phyloP scores from a whole-genome alignment of 1,140 invertebrate species.

The Pollicipes pollicipes region DNA sequence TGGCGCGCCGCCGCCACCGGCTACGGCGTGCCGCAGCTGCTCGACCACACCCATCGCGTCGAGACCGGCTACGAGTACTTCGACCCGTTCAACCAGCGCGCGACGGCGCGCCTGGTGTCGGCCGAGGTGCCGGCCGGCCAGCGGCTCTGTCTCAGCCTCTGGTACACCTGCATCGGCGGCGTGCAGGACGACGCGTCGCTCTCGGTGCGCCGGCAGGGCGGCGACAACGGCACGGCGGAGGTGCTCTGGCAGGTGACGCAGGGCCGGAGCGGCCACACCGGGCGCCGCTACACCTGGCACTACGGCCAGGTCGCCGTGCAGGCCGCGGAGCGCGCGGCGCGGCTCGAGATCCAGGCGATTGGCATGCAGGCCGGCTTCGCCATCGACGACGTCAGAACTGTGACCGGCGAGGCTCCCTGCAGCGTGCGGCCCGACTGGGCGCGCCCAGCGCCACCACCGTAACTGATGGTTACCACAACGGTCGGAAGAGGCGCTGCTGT shows the following conservation, averaged over 20 bases:
- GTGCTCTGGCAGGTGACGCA: constrained; percentile 1
- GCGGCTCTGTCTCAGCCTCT: not conserved
- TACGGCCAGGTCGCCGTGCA: not conserved
- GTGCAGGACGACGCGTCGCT: not conserved
- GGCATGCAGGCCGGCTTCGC: constrained; percentile 5
- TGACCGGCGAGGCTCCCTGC: not conserved
- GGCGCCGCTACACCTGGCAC: not conserved
- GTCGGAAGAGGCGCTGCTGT: not conserved
- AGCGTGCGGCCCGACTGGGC: not conserved
- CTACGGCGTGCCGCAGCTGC: not conserved
- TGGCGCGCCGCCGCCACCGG: not conserved
- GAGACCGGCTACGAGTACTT: not conserved
- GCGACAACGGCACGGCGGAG: not conserved
- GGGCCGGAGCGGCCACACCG: not conserved
- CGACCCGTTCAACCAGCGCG: constrained; percentile 3
- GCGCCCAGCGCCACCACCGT: not conserved
- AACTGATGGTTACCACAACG: not conserved
- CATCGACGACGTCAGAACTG: not conserved
- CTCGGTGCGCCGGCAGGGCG: not conserved
- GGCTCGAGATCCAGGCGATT: not conserved
- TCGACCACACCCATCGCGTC: not conserved
- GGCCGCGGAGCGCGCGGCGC: not conserved
- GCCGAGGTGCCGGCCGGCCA: not conserved
- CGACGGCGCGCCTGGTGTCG: not conserved
- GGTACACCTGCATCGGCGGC: not conserved